These are phyloP conservation scores for Parazoanthus atlanticus DNA, from an alignment of 92 coral and sea anemone species.

Conservation along the genomic window DNA sequence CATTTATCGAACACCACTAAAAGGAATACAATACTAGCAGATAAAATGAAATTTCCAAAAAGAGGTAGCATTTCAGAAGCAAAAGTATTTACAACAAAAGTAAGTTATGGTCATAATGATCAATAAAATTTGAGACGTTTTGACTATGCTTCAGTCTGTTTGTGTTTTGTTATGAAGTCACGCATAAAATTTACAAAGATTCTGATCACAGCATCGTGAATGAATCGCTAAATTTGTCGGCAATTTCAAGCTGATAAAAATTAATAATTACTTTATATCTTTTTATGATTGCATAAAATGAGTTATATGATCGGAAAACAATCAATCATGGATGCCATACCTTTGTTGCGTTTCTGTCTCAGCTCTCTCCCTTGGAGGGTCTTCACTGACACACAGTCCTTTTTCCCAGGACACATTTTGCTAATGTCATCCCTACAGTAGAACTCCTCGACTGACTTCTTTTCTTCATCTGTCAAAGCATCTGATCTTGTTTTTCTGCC, in stretches of 20 bases:
- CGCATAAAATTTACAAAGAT: constrained; percentile 30
- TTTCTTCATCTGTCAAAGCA: constrained; percentile 52
- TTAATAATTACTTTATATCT: too few relatives aligned
- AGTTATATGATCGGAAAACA: too few relatives aligned
- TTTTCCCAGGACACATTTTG: constrained; percentile 62
- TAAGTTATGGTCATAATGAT: constrained; percentile 22
- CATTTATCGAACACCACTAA: constrained; percentile 17
- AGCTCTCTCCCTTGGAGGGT: constrained; percentile 37
- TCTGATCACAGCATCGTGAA: constrained; percentile 29
- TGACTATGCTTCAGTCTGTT: not conserved
- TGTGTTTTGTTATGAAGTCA: constrained; percentile 10
- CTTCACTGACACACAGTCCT: constrained; percentile 57
- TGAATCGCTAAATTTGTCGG: constrained; percentile 9
- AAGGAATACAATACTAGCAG: constrained; percentile 16
- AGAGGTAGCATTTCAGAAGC: constrained; percentile 15
- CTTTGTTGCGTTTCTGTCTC: not conserved
- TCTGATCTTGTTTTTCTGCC: constrained; percentile 56
- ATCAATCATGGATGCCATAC: too few relatives aligned
- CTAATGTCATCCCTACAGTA: constrained; percentile 55
- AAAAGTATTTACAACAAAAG: constrained; percentile 18
- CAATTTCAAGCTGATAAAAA: constrained; percentile 23
- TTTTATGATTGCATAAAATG: too few relatives aligned
- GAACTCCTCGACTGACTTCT: constrained; percentile 55
- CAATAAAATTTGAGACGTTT: constrained; percentile 1
- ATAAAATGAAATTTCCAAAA: constrained; percentile 17